These are phyloP conservation scores for Molossus molossus DNA, from an alignment of 2,797 vertebrate genomes.

Conservation along the genomic window DNA sequence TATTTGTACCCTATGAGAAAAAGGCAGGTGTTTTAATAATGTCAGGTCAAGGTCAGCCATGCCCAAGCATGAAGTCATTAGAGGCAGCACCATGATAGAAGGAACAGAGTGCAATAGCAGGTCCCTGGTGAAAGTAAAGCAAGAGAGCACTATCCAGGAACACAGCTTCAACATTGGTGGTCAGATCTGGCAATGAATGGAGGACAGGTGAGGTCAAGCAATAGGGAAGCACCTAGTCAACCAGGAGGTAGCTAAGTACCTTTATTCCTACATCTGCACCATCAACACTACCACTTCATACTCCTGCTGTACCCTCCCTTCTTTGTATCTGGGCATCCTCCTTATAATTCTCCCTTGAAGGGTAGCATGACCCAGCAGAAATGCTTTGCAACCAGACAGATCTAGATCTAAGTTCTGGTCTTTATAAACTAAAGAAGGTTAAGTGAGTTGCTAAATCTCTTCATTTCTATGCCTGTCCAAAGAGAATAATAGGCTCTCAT, in stretches of 20 bases:
- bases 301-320: background rate
- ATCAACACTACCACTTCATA: background rate
- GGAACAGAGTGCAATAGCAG: background rate
- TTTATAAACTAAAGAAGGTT: background rate
- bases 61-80: background rate
- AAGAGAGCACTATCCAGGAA: background rate
- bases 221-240: background rate
- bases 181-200: background rate
- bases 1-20: background rate
- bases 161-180: background rate
- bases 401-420: background rate
- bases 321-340: background rate
- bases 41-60: background rate
- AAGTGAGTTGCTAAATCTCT: slow-evolving; percentile 32
- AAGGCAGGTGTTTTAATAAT: background rate
- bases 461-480: background rate
- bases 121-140: background rate
- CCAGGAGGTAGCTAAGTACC: background rate
- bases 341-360: background rate
- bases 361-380: background rate
- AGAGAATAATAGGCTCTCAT: background rate
- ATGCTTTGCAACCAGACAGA: background rate
- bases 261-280: background rate
- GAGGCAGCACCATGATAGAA: background rate
- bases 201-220: background rate